Base-by-base conservation (phyloP, 2,797 vertebrate genomes). In the Hephaestus fuliginosus region DNA sequence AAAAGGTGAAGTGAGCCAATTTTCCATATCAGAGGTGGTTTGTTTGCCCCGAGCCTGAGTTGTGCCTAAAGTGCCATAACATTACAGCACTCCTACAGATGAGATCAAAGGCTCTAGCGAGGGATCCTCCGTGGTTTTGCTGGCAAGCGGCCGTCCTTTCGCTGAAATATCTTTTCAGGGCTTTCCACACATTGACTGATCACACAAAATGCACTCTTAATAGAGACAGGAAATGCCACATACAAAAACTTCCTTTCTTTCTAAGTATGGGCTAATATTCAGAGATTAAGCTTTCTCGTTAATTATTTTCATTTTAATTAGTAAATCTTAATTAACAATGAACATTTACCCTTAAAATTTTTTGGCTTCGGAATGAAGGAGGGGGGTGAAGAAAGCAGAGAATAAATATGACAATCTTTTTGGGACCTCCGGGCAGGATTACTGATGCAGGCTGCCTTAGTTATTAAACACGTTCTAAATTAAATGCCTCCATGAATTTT, bases 391-490 rank as follows among this genome's bases (percentile, higher is more conserved):
- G 95, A 95, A 94, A 95, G 95, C 95, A 96, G 95, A 96, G 97
- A 98, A 99, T 98, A 98, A 98, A 98, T 98, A 98, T 98, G 97
- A 97, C 97, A 97, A 97, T 98, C 97, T 97, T 97, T 97, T 97
- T 92, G 93, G 96, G 97, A 97, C 97, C 97, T 97, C 96, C 97
- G 97, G 98, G 97, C 98, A 98, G 97, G 97, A 98, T 99, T 98
- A 99, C 97, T 95, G 96, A 98, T 97, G 97, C 97, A 97, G 97
- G 96, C 97, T 97, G 96, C 94, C 96, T 95, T 96, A 96, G 96
- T 97, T 99, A 99, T 99, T 99, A 98, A 98, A 97, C 97, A 99
- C 97, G 96, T 97, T 97, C 97, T 97, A 99, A 98, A 99, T 99
- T 98, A 99, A 98, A 98, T 95, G 97, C 97, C 97, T 98, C 97